These are phyloP conservation scores for Progne subis DNA, from an alignment of 2,113 vertebrate species.

Conservation along the genomic window DNA sequence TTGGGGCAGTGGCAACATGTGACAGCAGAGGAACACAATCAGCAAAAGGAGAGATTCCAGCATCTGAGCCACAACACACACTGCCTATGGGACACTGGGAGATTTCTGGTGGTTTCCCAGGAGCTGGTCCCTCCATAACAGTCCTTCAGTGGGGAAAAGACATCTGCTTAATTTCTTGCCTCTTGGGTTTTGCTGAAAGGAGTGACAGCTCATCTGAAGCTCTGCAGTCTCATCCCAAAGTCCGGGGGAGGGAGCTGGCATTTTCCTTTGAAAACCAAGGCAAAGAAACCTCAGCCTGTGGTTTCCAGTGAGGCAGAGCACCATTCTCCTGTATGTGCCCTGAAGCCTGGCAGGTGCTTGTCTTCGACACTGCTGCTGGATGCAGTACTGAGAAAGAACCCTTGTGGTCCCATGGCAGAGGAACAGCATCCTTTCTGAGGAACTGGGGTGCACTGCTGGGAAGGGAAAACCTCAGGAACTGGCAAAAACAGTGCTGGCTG, in stretches of 20 bases:
- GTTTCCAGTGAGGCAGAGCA: not conserved
- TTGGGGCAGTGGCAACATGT: accelerated
- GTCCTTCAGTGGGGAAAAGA: not conserved
- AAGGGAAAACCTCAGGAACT: not conserved
- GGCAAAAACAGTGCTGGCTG: not conserved
- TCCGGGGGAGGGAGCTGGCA: not conserved
- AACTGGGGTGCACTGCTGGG: not conserved
- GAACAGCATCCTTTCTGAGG: not conserved
- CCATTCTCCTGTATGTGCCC: accelerated
- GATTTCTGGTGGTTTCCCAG: not conserved
- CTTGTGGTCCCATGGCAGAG: accelerated
- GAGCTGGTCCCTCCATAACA: not conserved
- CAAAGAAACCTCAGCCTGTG: accelerated
- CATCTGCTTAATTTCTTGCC: not conserved
- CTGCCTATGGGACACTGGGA: not conserved
- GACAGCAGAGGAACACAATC: not conserved
- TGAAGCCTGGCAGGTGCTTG: not conserved
- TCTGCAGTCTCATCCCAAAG: not conserved
- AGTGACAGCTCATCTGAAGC: not conserved
- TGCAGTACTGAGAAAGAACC: not conserved
- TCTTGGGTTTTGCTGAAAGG: not conserved
- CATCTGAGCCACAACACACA: not conserved
- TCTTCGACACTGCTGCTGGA: accelerated
- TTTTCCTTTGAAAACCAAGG: not conserved
- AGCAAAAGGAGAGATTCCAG: not conserved